Evolutionary conservation across 2,888 invertebrate genomes (phyloP).

Genomic region (Mesorhabditis sp.): DNA sequence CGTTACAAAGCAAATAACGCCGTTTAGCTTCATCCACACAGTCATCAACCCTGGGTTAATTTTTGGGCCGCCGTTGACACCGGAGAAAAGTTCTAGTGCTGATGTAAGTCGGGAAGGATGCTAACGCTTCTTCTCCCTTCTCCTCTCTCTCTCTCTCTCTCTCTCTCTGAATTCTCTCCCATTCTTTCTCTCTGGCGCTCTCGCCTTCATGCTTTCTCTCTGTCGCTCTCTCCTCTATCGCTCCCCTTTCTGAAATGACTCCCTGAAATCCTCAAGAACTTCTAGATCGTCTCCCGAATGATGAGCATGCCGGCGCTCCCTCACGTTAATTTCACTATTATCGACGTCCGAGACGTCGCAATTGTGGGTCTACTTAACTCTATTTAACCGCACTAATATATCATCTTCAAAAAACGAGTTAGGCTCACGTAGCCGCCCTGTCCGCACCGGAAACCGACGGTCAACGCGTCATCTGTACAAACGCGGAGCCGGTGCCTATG

Average conservation of each 20-base stretch:
- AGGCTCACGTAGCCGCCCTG: not conserved
- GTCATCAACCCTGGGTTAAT: not conserved
- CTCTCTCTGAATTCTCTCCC: no score
- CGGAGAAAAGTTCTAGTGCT: not conserved
- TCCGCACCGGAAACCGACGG: not conserved
- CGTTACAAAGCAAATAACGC: no score
- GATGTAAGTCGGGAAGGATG: not conserved
- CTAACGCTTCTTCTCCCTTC: no score
- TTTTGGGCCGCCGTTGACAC: not conserved
- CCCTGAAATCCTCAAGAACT: no score
- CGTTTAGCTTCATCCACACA: not conserved
- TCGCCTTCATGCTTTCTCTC: no score
- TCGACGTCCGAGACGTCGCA: not conserved
- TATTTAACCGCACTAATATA: no score
- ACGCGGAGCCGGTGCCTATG: not conserved
- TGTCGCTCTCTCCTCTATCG: no score
- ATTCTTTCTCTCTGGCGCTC: no score
- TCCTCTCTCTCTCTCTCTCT: no score
- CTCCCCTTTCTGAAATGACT: no score
- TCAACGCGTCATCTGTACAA: not conserved
- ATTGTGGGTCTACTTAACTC: not conserved
- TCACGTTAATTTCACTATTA: not conserved
- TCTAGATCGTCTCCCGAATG: not conserved
- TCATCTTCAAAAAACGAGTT: not conserved
- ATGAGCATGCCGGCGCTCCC: not conserved